Conservation (phyloP, 2,797 vertebrate species). For the Gephyroberyx darwinii region DNA sequence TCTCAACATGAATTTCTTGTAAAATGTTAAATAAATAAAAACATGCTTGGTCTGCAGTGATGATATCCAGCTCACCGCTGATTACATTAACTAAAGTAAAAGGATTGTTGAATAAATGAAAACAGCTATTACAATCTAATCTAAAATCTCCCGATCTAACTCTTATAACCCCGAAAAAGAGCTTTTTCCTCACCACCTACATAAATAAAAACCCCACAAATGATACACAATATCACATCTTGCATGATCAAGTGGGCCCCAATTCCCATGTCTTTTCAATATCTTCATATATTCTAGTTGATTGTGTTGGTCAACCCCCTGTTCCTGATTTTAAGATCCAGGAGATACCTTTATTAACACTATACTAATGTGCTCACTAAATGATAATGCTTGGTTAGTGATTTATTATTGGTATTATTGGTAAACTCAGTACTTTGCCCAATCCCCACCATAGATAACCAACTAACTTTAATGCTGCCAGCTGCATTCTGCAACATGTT, state of each 20-base stretch:
- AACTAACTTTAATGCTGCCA: slow-evolving; percentile 53
- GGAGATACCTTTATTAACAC: slow-evolving; percentile 25
- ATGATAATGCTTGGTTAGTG: slow-evolving; percentile 32
- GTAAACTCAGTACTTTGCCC: slow-evolving; percentile 4
- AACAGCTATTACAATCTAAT: neutral
- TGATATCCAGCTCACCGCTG: neutral
- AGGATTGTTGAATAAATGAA: neutral
- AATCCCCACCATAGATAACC: too few species aligned
- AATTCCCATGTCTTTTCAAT: neutral
- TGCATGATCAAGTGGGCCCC: too few species aligned
- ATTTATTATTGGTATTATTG: slow-evolving; percentile 23
- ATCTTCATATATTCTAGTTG: slow-evolving; percentile 13
- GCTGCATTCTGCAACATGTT: slow-evolving; percentile 57
- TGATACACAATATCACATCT: neutral
- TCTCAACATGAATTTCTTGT: too few species aligned
- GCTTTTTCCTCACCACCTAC: neutral
- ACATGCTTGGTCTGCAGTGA: too few species aligned
- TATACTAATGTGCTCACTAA: slow-evolving; percentile 28
- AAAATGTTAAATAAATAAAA: too few species aligned
- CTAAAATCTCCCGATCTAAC: neutral
- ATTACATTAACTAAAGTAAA: slow-evolving; percentile 11
- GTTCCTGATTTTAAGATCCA: neutral
- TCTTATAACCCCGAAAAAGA: neutral
- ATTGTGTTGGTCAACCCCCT: slow-evolving; percentile 14
- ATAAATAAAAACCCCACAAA: slow-evolving; percentile 13